Percentiles rank a stretch among this genome's conserved stretches.
Conservation (phyloP, 2,113 vertebrate genomes). For the Mormyrus iriodes region DNA sequence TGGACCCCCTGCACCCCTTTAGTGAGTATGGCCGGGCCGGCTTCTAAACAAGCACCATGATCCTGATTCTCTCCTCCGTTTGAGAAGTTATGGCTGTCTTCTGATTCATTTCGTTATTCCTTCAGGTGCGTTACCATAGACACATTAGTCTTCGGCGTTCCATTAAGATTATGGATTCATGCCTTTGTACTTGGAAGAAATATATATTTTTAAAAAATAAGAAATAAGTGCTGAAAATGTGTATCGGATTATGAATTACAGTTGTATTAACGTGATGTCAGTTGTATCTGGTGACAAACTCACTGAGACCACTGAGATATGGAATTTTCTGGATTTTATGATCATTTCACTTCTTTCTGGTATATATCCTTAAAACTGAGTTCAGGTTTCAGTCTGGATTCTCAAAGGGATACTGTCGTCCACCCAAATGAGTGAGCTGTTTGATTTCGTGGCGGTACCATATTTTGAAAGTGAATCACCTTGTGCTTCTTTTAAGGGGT, state of each 20-base stretch:
- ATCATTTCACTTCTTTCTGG: background rate
- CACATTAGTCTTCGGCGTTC: background rate
- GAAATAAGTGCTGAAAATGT: background rate
- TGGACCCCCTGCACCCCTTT: constrained; percentile 74
- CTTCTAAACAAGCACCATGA: constrained; percentile 19
- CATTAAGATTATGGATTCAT: background rate
- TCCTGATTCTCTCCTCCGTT: background rate
- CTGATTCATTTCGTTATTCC: background rate
- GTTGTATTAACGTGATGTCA: background rate
- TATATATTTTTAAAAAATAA: background rate
- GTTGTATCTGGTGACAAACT: background rate
- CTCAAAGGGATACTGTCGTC: constrained; percentile 22
- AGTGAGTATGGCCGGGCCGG: constrained; percentile 60
- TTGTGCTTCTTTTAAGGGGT: background rate
- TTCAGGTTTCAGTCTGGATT: constrained; percentile 21
- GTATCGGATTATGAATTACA: background rate
- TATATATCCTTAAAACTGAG: background rate
- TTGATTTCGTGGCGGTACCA: background rate
- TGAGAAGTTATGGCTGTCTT: background rate
- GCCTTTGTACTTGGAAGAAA: background rate
- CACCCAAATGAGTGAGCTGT: background rate
- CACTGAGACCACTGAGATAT: background rate
- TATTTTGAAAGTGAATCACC: background rate
- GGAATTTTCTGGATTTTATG: background rate
- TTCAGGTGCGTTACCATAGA: background rate